Conservation (phyloP, 2,797 vertebrate species). For the Aplochiton taeniatus region DNA sequence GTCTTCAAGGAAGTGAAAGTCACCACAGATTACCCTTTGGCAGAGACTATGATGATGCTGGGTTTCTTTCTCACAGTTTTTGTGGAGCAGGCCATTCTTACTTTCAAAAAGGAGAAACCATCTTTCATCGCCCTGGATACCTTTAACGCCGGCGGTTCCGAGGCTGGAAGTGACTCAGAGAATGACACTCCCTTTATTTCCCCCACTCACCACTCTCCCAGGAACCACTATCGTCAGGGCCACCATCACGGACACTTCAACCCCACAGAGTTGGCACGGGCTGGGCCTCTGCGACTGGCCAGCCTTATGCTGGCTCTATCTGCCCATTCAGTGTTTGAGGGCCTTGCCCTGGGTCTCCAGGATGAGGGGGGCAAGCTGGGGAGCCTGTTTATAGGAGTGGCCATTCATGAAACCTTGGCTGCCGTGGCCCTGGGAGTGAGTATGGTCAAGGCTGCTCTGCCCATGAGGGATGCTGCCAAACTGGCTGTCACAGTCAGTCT, state of each 20-base stretch:
- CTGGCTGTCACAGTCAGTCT: slow-evolving; percentile 80
- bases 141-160: slow-evolving; percentile 87
- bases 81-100: slow-evolving; percentile 87
- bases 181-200: slow-evolving; percentile 89
- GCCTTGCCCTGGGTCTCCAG: slow-evolving; percentile 89
- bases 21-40: slow-evolving; percentile 83
- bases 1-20: slow-evolving; percentile 77
- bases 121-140: slow-evolving; percentile 93
- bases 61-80: slow-evolving; percentile 91
- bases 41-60: slow-evolving; percentile 89
- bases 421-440: slow-evolving; percentile 86
- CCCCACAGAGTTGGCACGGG: slow-evolving; percentile 67
- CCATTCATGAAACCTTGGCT: slow-evolving; percentile 87
- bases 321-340: slow-evolving; percentile 89
- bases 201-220: slow-evolving; percentile 22
- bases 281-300: slow-evolving; percentile 81
- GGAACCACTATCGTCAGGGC: slow-evolving; percentile 43
- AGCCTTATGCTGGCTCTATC: slow-evolving; percentile 87
- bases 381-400: slow-evolving; percentile 86
- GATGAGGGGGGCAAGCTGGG: slow-evolving; percentile 79
- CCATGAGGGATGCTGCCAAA: slow-evolving; percentile 80
- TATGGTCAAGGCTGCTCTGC: slow-evolving; percentile 79
- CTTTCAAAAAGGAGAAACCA: slow-evolving; percentile 85
- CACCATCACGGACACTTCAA: slow-evolving; percentile 60
- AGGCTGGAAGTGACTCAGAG: slow-evolving; percentile 90